Conservation (phyloP, 2,113 vertebrate species). For the Hippocampus guttulatus region DNA sequence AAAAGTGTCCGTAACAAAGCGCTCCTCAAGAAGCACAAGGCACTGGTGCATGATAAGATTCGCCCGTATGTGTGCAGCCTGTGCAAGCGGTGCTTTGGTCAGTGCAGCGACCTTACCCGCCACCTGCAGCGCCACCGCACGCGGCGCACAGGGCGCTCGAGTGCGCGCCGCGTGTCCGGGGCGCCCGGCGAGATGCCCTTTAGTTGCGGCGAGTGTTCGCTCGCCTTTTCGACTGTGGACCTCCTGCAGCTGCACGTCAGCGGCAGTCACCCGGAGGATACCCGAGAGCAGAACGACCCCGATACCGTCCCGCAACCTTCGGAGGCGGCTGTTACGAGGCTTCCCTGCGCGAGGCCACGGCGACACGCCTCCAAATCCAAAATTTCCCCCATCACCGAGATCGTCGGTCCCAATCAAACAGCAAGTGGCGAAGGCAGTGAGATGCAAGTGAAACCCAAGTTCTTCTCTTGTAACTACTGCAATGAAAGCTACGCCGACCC, state of each 20-base stretch:
- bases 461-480: conserved; percentile 59
- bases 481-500: conserved; percentile 50
- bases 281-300: conserved; percentile 5
- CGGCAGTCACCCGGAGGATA: conserved; percentile 26
- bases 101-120: conserved; percentile 52
- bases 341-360: conserved; percentile 43
- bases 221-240: conserved; percentile 35
- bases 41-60: conserved; percentile 30
- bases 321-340: background rate
- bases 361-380: conserved; percentile 43
- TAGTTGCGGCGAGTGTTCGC: conserved; percentile 38
- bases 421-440: background rate
- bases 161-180: background rate
- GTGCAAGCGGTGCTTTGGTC: conserved; percentile 58
- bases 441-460: background rate
- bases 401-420: conserved; percentile 51
- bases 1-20: conserved; percentile 37
- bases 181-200: conserved; percentile 12
- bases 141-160: background rate
- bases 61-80: conserved; percentile 58
- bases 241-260: conserved; percentile 43
- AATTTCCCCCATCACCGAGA: conserved; percentile 53
- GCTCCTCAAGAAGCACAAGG: conserved; percentile 36
- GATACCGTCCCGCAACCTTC: conserved; percentile 13
- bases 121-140: conserved; percentile 48